Evolutionary conservation across 2,797 vertebrate genomes (phyloP), one percentile per base, ranked within the genome.

Genomic region (Halcyon smyrnensis): DNA sequence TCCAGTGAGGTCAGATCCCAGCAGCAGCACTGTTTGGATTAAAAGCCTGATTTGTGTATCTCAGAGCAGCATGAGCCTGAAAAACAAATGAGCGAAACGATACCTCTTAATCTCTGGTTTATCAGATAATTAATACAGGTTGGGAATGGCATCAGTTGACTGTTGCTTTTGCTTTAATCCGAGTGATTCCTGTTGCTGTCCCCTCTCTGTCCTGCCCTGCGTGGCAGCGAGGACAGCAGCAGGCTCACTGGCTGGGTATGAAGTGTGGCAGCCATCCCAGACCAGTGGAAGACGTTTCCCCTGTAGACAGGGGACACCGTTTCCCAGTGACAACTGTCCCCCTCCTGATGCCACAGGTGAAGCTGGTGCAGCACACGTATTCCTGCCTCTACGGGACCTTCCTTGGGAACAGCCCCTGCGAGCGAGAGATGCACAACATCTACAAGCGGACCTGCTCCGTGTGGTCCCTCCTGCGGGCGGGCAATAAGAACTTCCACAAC

Each of bases 401-500:
- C 98, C 98, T 99, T 82, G 99, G 99, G 59, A 99, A 99, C 98
- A 99, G 99, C 63, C 98, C 98, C 39, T 98, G 98, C 0, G 99
- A 99, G 97, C 98, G 99, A 30, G 99, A 99, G 94, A 98, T 98
- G n/a, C 98, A 98, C 60, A 99, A 99, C 97, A 98, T 99, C 97
- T 99, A 99, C 97, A 99, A 99, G 92, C 98, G 99, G 82, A 99
- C 99, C 43, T 99, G 99, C 97, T 99, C 99, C 0, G 98, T 99
- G 62, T 99, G 99, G 99, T 99, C 99, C 27, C 98, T 99, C 74
- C 98, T 99, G 43, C 98, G 99, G 86, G 98, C 98, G 0, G 99
- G 99, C 97, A 99, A 99, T 97, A 99, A 99, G 98, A 99, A 99
- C 98, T 99, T 99, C 96, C 99, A 99, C 97, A 99, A 99, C 95